Evolutionary conservation across 2,113 vertebrate genomes (phyloP).

Genomic region (Channa maculata): DNA sequence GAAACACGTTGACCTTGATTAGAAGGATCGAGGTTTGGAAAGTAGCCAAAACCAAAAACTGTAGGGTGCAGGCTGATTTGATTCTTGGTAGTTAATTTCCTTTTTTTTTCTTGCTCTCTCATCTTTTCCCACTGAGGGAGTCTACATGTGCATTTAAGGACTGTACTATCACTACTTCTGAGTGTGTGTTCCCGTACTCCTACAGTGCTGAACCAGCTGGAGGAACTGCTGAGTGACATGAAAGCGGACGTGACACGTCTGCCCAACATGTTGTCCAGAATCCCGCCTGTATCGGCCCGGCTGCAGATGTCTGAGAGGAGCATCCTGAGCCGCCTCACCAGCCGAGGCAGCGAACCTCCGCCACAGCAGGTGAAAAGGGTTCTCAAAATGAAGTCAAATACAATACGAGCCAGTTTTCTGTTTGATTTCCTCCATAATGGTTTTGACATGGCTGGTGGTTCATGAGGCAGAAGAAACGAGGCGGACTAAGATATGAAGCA

Average conservation of each 20-base stretch:
- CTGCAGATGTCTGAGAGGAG: constrained; percentile 98
- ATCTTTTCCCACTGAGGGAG: not conserved
- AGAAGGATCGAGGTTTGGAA: constrained; percentile 36
- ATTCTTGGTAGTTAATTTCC: constrained; percentile 19
- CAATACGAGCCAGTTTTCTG: not conserved
- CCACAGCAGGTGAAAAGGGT: constrained; percentile 87
- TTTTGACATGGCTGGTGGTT: not conserved
- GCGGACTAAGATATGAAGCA: constrained; percentile 12
- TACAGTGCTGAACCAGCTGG: constrained; percentile 96
- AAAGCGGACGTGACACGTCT: constrained; percentile 96
- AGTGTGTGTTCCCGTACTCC: not conserved
- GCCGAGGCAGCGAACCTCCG: constrained; percentile 89
- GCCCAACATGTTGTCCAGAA: constrained; percentile 96
- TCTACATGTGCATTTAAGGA: not conserved
- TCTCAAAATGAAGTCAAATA: no score
- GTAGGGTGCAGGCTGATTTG: not conserved
- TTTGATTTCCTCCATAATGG: not conserved
- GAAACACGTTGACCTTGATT: constrained; percentile 29
- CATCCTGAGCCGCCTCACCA: constrained; percentile 96
- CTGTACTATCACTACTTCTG: not conserved
- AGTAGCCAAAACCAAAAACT: constrained; percentile 21
- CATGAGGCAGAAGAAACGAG: not conserved
- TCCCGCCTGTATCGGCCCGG: constrained; percentile 94
- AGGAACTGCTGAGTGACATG: constrained; percentile 98
- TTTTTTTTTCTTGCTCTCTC: not conserved